These are phyloP conservation scores for Trogon melanurus DNA, from an alignment of 2,113 vertebrate genomes.

Conservation along the genomic window DNA sequence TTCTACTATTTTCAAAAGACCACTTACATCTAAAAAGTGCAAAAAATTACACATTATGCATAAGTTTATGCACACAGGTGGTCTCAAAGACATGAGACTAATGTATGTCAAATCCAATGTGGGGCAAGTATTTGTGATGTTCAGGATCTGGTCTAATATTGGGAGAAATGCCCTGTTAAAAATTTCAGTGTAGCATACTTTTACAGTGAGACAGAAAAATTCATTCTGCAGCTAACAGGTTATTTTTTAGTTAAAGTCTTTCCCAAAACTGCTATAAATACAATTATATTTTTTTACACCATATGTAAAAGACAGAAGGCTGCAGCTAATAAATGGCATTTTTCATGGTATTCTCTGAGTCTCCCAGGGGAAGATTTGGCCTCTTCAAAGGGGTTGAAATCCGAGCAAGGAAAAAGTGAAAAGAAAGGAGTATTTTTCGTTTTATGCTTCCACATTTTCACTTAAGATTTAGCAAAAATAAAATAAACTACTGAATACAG, in stretches of 20 bases:
- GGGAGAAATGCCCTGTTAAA: not conserved
- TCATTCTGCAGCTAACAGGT: not conserved
- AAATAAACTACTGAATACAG: not conserved
- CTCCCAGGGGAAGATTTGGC: not conserved
- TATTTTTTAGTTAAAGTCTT: not conserved
- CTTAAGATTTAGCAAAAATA: not conserved
- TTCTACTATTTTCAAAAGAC: not conserved
- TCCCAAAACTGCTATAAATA: not conserved
- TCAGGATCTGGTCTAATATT: not conserved
- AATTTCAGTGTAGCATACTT: not conserved
- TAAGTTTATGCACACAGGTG: not conserved
- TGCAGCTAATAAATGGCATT: slow-evolving; percentile 40
- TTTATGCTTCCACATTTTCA: not conserved
- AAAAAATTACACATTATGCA: not conserved
- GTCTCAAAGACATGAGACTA: not conserved
- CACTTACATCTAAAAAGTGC: not conserved
- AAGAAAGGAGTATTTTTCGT: not conserved
- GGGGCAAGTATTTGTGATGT: not conserved
- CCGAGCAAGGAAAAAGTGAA: slow-evolving; percentile 1
- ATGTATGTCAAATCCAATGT: not conserved
- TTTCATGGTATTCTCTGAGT: not conserved
- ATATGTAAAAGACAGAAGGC: slow-evolving; percentile 52
- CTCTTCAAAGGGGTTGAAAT: slow-evolving; percentile 43
- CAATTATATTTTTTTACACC: not conserved
- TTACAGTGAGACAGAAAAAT: not conserved